Conservation (phyloP, 1,140 invertebrate genomes). For the Pemphigus obesinymphae region DNA sequence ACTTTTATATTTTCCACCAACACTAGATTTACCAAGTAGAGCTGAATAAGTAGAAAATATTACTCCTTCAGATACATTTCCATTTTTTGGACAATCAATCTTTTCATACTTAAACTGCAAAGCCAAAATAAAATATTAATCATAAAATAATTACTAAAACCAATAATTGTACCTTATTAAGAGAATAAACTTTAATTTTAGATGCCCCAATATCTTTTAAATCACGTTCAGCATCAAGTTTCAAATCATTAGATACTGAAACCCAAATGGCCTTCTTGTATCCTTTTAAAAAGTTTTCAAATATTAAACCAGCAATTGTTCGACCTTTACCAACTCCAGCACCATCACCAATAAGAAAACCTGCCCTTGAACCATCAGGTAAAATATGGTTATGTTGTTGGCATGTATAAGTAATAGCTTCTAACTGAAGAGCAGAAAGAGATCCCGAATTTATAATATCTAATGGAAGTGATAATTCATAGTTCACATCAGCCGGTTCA, state of each 20-base stretch:
- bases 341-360: slow-evolving; percentile 96
- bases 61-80: slow-evolving; percentile 91
- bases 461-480: slow-evolving; percentile 79
- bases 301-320: slow-evolving; percentile 97
- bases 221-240: slow-evolving; percentile 96
- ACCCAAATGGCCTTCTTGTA: slow-evolving; percentile 94
- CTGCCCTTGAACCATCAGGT: slow-evolving; percentile 84
- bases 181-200: slow-evolving; percentile 80
- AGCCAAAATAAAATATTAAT: slow-evolving; percentile 7
- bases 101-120: slow-evolving; percentile 88
- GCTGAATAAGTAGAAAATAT: slow-evolving; percentile 98
- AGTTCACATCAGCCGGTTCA: slow-evolving; percentile 90
- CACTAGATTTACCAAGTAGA: slow-evolving; percentile 92
- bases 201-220: slow-evolving; percentile 89
- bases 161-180: slow-evolving; percentile 72
- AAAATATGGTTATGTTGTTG: slow-evolving; percentile 93
- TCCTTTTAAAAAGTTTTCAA: slow-evolving; percentile 92
- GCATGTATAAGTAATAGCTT: slow-evolving; percentile 92
- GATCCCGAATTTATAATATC: slow-evolving; percentile 77
- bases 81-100: slow-evolving; percentile 87
- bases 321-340: slow-evolving; percentile 99
- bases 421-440: slow-evolving; percentile 92
- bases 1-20: slow-evolving; percentile 86
- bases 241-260: slow-evolving; percentile 96
- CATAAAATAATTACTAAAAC: neutral